Evolutionary conservation across 2,888 invertebrate genomes (phyloP).

Genomic region (Caradrina kadenii): DNA sequence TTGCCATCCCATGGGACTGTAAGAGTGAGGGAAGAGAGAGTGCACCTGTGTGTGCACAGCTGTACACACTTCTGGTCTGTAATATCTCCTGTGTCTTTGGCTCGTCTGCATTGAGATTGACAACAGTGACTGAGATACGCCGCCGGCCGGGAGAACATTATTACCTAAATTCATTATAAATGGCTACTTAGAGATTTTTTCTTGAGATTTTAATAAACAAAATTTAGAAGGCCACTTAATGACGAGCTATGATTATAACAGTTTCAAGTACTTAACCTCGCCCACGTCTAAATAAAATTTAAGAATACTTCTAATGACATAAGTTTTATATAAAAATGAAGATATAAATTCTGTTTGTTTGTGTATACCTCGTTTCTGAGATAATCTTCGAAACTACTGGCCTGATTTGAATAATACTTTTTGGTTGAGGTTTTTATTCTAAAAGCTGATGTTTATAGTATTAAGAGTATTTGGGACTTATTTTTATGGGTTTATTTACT

Average conservation of each 20-base stretch:
- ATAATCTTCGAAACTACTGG: conserved; percentile 62
- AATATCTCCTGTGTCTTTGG: too few relatives aligned
- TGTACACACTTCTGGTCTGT: too few relatives aligned
- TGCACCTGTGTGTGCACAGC: too few relatives aligned
- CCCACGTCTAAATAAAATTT: conserved; percentile 50
- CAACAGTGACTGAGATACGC: too few relatives aligned
- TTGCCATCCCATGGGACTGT: too few relatives aligned
- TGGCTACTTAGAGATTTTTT: neutral
- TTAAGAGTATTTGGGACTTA: conserved; percentile 49
- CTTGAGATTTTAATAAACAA: conserved; percentile 8
- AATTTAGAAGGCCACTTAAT: conserved; percentile 24
- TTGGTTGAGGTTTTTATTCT: conserved; percentile 45
- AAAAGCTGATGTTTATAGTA: conserved; percentile 51
- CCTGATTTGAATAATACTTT: conserved; percentile 63
- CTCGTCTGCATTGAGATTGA: too few relatives aligned
- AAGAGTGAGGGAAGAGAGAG: too few relatives aligned
- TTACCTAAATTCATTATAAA: too few relatives aligned
- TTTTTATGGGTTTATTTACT: conserved; percentile 59
- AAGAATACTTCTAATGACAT: conserved; percentile 44
- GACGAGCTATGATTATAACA: conserved; percentile 20
- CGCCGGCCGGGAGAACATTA: too few relatives aligned
- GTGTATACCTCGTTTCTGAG: conserved; percentile 44
- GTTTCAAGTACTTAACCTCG: conserved; percentile 19
- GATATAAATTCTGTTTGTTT: conserved; percentile 62
- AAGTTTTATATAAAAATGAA: conserved; percentile 51